A percentile compares a stretch with the other conserved stretches of the same genome.
Conservation (phyloP, 2,113 vertebrate species). For the Egretta garzetta region DNA sequence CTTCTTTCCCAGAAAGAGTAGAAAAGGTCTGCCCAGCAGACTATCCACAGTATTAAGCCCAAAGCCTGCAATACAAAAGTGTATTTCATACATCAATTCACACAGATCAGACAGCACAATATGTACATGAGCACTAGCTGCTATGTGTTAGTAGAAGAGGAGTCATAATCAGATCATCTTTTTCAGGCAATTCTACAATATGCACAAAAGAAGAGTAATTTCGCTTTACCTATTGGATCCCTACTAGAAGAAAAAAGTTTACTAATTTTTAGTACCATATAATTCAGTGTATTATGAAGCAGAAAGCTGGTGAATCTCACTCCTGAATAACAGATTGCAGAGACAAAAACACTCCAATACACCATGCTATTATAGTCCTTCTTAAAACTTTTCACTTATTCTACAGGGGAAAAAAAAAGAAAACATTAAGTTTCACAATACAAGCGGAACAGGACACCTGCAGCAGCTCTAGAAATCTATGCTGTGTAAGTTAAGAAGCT, state of each 20-base stretch:
- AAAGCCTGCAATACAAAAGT: conserved; percentile 78
- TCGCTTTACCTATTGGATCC: not conserved
- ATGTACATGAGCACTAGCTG: not conserved
- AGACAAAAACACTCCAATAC: not conserved
- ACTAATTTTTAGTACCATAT: not conserved
- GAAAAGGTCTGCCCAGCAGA: conserved; percentile 98
- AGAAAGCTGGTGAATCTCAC: not conserved
- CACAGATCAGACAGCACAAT: not conserved
- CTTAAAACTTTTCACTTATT: not conserved
- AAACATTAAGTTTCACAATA: not conserved
- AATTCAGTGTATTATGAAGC: not conserved
- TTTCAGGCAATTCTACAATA: not conserved
- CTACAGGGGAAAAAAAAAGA: not conserved
- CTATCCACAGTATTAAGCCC: conserved; percentile 88
- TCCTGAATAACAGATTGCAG: not conserved
- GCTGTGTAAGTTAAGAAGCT: not conserved
- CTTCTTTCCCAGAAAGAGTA: conserved; percentile 97
- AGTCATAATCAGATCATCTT: not conserved
- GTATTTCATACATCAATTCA: not conserved
- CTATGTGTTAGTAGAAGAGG: not conserved
- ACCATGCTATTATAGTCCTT: not conserved
- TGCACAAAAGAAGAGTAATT: not conserved
- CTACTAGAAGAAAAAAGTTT: not conserved
- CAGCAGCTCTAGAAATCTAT: not conserved
- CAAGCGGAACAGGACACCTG: not conserved